Evolutionary conservation across 2,797 vertebrate genomes (phyloP).

Genomic region (Pseudochirops cupreus): DNA sequence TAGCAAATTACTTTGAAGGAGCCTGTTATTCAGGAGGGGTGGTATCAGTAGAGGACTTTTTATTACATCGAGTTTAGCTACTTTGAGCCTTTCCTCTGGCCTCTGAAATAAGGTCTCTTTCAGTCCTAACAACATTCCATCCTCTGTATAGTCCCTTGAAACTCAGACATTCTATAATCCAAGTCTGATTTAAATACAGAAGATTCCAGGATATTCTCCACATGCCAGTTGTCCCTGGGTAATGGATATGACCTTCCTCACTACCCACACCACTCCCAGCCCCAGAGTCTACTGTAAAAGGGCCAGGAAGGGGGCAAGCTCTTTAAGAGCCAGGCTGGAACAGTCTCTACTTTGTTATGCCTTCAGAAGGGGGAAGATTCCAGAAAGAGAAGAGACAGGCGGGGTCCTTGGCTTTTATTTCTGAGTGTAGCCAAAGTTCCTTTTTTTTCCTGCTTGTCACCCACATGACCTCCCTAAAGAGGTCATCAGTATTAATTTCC

Average conservation of each 20-base stretch:
- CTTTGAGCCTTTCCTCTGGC: not conserved
- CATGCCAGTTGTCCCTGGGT: not conserved
- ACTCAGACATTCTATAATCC: not conserved
- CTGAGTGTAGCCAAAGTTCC: not conserved
- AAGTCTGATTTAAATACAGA: not conserved
- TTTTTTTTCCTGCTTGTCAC: not conserved
- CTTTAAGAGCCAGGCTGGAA: not conserved
- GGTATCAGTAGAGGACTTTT: not conserved
- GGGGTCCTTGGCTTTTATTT: not conserved
- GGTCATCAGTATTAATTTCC: not conserved
- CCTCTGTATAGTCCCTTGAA: not conserved
- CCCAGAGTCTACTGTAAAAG: not conserved
- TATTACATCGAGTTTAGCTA: not conserved
- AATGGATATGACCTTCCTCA: not conserved
- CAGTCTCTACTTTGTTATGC: not conserved
- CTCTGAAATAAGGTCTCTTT: not conserved
- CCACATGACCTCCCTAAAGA: not conserved
- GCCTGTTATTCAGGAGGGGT: not conserved
- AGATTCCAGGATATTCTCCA: not conserved
- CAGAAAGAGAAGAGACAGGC: not conserved
- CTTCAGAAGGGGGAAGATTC: not conserved
- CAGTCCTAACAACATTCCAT: not conserved
- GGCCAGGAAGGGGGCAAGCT: not conserved
- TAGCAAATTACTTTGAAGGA: not conserved
- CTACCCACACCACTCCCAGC: not conserved